phyloP scores from a whole-genome alignment of 2,797 vertebrate genomes.

The Knipowitschia caucasica region DNA sequence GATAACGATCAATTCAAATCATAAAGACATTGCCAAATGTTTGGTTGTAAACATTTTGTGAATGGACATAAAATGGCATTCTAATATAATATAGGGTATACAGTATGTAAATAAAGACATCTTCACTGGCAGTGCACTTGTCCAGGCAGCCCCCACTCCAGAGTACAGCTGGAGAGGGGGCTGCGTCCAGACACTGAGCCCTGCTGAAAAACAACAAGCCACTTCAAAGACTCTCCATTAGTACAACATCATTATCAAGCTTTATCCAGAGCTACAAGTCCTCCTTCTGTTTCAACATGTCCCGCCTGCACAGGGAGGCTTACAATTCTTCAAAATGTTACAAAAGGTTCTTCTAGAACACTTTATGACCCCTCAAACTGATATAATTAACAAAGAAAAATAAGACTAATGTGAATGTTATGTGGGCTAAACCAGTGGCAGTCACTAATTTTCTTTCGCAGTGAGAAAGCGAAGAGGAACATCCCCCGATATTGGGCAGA shows the following conservation, averaged over 20 bases:
- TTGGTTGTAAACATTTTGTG: not conserved
- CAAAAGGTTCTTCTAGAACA: slow-evolving; percentile 21
- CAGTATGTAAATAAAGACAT: slow-evolving; percentile 9
- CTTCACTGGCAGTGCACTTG: slow-evolving; percentile 14
- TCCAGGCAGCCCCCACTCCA: slow-evolving; percentile 20
- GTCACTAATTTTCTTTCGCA: no score
- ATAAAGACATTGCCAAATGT: not conserved
- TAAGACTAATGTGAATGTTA: no score
- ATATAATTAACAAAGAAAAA: not conserved
- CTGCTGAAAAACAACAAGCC: slow-evolving; percentile 57
- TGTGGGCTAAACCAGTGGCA: no score
- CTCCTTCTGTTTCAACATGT: slow-evolving; percentile 48
- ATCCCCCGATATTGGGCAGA: no score
- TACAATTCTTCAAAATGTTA: no score
- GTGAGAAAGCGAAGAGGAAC: no score
- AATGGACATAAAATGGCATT: not conserved
- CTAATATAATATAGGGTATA: not conserved
- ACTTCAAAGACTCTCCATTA: slow-evolving; percentile 67
- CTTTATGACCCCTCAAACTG: slow-evolving; percentile 1
- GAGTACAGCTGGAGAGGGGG: slow-evolving; percentile 60
- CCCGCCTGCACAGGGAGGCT: slow-evolving; percentile 38
- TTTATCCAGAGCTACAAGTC: slow-evolving; percentile 49
- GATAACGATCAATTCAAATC: not conserved
- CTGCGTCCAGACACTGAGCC: slow-evolving; percentile 48
- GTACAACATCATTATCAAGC: slow-evolving; percentile 58